Conservation (phyloP, 1,140 invertebrate species). For the Cotesia glomerata region DNA sequence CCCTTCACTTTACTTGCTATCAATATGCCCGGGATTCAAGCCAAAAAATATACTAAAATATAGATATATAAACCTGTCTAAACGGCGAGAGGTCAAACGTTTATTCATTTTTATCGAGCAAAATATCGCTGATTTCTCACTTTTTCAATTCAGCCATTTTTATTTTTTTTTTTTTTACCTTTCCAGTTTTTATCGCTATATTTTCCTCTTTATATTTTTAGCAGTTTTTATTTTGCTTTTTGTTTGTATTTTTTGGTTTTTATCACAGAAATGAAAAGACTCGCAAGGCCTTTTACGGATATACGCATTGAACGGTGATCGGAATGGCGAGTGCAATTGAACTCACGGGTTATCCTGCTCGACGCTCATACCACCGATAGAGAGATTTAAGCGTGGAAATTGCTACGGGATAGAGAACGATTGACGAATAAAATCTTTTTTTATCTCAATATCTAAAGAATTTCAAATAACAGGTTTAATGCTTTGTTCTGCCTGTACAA, state of each 20-base stretch:
- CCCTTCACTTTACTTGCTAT: constrained; percentile 16
- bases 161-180: background rate
- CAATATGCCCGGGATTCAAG: constrained; percentile 29
- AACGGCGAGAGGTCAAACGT: constrained; percentile 34
- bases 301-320: constrained; percentile 13
- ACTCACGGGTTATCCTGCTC: constrained; percentile 24
- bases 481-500: too few species aligned
- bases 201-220: background rate
- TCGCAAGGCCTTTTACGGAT: constrained; percentile 37
- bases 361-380: constrained; percentile 18
- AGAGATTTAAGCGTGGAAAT: constrained; percentile 10
- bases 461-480: background rate
- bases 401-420: constrained; percentile 16
- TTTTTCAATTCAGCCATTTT: constrained; percentile 7
- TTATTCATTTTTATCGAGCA: constrained; percentile 46
- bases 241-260: constrained; percentile 10
- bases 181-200: background rate
- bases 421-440: constrained; percentile 6
- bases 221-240: constrained; percentile 1
- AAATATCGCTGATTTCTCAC: constrained; percentile 46
- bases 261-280: constrained; percentile 49
- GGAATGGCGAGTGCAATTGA: constrained; percentile 22
- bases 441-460: background rate
- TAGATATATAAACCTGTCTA: background rate
- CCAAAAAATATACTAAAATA: background rate